Conservation (phyloP, 2,888 invertebrate genomes). For the Ectemnius cavifrons region DNA sequence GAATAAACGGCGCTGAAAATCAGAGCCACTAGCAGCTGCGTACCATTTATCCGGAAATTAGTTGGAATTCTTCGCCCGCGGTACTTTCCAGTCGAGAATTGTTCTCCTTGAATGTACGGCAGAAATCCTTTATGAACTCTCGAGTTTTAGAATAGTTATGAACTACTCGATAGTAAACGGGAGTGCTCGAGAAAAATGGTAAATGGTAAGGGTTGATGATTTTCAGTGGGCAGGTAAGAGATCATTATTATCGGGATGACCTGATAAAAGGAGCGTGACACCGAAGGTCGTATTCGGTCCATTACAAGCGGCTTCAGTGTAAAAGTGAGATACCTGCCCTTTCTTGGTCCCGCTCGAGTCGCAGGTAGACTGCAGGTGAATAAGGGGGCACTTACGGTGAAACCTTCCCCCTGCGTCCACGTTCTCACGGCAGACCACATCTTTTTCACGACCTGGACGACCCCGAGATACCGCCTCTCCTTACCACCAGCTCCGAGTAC, state of each 20-base stretch:
- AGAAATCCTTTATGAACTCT: conserved; percentile 21
- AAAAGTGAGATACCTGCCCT: not conserved
- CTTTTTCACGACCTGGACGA: conserved; percentile 37
- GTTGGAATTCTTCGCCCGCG: conserved; percentile 29
- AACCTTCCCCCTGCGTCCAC: conserved; percentile 24
- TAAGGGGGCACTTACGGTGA: conserved; percentile 52
- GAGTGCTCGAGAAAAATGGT: no score
- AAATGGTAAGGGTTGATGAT: no score
- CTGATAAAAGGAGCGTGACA: conserved; percentile 46
- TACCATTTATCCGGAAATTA: conserved; percentile 64
- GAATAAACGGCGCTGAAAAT: conserved; percentile 13
- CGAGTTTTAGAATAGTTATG: not conserved
- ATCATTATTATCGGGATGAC: conserved; percentile 41
- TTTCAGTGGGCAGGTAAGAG: conserved; percentile 20
- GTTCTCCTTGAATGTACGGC: not conserved
- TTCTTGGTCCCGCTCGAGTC: not conserved
- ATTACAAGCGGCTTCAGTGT: conserved; percentile 8
- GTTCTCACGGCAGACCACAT: conserved; percentile 50
- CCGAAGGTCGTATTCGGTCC: conserved; percentile 28
- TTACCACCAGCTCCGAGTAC: conserved; percentile 3
- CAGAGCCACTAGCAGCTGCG: conserved; percentile 29
- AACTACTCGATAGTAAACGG: no score
- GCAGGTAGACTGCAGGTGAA: conserved; percentile 43
- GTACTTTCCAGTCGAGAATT: conserved; percentile 18
- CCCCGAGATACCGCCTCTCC: conserved; percentile 28